Base-by-base conservation (phyloP, 2,113 vertebrate genomes). In the Dissostichus mawsoni region DNA sequence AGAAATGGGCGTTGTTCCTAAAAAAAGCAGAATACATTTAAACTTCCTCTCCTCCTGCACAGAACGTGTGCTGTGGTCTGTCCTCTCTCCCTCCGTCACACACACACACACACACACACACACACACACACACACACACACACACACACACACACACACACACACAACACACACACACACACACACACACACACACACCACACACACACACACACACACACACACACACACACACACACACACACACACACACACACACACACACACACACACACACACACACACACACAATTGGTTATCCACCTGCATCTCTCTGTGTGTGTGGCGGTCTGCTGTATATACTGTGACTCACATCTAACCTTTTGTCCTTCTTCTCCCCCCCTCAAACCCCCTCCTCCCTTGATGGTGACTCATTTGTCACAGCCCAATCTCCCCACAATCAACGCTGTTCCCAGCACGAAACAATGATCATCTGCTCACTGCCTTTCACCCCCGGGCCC, bases 291-390 rank as follows among this genome's bases (percentile, higher is more conserved):
- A 16, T 16, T 50, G 58, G 77, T 80, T 33, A 33, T 47, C 8
- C 3, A 2, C 57, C 64, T 77, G n/a, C 61, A 8, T 63, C 58
- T 23, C 45, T 53, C 16, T 52, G 68, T 61, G 41, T 0, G 80
- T 25, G 9, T 17, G 48, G 48, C 20, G 20, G 63, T 82, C 52
- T 6, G 20, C 33, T 33, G 36, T 53, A 57, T 71, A 44, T 33
- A 62, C 61, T 53, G 52, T 84, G 73, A 87, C 64, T 80, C 50
- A 74, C 78, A 73, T 74, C 64, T 77, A 18, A 80, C 55, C 65
- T 58, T 80, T 82, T 64, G 47, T 70, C n/a, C 51, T 29, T 53
- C 69, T 14, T 50, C 41, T 51, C 59, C 16, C 16, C 71, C 69
- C 64, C 64, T 5, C 36, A 41, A 41, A 5, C 55, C 55, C 25